These are phyloP conservation scores for Thymallus thymallus DNA, from an alignment of 2,113 vertebrate species.

Conservation along the genomic window DNA sequence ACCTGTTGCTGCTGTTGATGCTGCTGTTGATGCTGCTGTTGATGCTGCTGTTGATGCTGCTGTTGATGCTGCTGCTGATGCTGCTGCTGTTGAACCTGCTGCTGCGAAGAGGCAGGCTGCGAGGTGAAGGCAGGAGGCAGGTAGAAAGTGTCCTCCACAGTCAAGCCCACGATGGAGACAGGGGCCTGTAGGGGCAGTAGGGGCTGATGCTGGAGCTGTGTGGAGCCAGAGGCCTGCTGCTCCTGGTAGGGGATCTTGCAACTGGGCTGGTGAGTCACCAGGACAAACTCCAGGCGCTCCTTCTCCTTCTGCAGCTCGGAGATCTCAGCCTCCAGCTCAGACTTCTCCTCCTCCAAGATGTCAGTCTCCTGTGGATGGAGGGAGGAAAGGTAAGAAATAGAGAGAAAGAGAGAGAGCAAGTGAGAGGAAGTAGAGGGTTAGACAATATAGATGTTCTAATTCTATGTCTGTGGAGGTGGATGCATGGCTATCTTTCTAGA, in stretches of 20 bases:
- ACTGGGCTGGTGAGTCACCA: constrained; percentile 89
- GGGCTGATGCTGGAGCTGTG: constrained; percentile 54
- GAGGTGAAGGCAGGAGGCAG: constrained; percentile 77
- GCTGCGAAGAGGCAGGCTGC: constrained; percentile 68
- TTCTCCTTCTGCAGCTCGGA: constrained; percentile 94
- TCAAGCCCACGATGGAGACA: constrained; percentile 75
- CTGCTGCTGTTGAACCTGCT: constrained; percentile 61
- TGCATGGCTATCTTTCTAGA: constrained; percentile 9
- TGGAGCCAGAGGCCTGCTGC: constrained; percentile 49
- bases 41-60: constrained; percentile 53
- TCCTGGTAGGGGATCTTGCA: constrained; percentile 92
- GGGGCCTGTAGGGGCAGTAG: constrained; percentile 58
- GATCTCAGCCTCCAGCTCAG: constrained; percentile 92
- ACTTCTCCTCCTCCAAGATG: constrained; percentile 91
- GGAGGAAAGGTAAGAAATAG: constrained; percentile 1
- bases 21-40: constrained; percentile 48
- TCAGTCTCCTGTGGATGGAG: constrained; percentile 86
- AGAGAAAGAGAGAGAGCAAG: no score
- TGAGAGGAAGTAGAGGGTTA: constrained; percentile 19
- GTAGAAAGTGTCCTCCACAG: constrained; percentile 84
- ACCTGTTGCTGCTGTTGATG: constrained; percentile 58
- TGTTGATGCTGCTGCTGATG: constrained; percentile 62
- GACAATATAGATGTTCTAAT: constrained; percentile 4
- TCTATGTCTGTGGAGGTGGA: constrained; percentile 15
- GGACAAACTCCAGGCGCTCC: constrained; percentile 90